These are phyloP conservation scores for Emydoidea blandingii DNA, from an alignment of 2,797 vertebrate species.

Conservation along the genomic window DNA sequence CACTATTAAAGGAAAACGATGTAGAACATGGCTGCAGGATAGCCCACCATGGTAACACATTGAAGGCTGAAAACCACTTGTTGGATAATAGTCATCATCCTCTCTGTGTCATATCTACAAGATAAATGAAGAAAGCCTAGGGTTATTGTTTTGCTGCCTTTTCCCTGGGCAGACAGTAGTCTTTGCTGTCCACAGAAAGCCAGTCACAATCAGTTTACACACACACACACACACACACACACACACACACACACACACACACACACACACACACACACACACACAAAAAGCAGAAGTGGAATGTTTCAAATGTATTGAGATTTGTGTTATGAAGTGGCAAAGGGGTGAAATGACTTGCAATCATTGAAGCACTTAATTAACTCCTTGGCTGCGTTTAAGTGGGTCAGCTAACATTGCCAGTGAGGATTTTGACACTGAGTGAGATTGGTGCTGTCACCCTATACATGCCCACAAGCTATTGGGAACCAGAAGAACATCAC, in stretches of 20 bases:
- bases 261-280: no score
- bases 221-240: no score
- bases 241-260: no score
- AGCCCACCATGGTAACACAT: neutral
- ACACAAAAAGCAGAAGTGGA: no score
- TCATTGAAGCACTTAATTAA: constrained; percentile 48
- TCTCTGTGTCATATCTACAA: neutral
- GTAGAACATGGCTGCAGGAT: neutral
- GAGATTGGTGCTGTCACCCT: constrained; percentile 39
- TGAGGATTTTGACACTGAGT: constrained; percentile 13
- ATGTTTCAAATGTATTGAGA: neutral
- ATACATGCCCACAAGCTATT: constrained; percentile 50
- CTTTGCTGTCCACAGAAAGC: constrained; percentile 1
- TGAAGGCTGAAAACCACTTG: neutral
- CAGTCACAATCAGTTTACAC: no score
- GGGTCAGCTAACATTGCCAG: constrained; percentile 47
- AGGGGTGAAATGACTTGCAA: constrained; percentile 26
- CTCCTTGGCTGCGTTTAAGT: neutral
- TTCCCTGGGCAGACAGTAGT: neutral
- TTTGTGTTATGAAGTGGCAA: neutral
- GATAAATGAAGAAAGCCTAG: neutral
- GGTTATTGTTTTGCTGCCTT: neutral
- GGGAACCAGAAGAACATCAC: constrained; percentile 55
- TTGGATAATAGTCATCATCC: neutral
- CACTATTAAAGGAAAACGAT: neutral